Percentiles rank a stretch among this genome's conserved stretches.
phyloP scores from a whole-genome alignment of 2,113 vertebrate species.

The Thryonomys swinderianus region DNA sequence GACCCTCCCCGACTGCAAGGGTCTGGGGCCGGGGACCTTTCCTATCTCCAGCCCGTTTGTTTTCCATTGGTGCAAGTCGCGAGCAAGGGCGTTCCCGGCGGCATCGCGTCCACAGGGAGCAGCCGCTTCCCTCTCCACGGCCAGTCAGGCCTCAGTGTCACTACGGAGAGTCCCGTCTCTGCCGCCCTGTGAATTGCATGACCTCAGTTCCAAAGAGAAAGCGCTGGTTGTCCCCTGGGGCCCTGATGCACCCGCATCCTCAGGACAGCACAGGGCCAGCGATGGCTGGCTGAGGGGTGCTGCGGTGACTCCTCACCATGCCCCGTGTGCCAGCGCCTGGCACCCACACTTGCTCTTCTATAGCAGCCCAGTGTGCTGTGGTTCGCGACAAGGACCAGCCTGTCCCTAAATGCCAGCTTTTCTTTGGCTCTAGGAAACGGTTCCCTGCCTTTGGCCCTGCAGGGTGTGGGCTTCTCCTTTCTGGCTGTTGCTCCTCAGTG shows the following conservation, averaged over 20 bases:
- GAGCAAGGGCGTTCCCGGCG: slow-evolving; percentile 92
- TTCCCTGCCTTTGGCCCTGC: not conserved
- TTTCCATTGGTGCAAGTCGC: slow-evolving; percentile 92
- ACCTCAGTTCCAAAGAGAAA: not conserved
- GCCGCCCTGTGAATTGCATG: not conserved
- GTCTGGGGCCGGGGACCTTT: slow-evolving; percentile 85
- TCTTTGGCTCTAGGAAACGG: not conserved
- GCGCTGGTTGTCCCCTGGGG: rapidly evolving
- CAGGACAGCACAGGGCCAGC: not conserved
- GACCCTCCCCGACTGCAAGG: slow-evolving; percentile 83
- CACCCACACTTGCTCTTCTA: rapidly evolving
- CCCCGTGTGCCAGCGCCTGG: not conserved
- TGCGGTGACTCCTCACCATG: not conserved
- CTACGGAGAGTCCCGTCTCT: slow-evolving; percentile 6
- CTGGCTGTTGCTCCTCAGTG: not conserved
- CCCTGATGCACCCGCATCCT: not conserved
- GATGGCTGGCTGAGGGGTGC: not conserved
- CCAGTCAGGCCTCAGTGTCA: not conserved
- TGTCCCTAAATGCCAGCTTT: not conserved
- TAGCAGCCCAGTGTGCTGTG: not conserved
- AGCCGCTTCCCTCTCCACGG: slow-evolving; percentile 7
- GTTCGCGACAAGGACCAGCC: not conserved
- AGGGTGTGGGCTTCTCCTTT: rapidly evolving
- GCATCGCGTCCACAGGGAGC: slow-evolving; percentile 93
- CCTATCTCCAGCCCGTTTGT: slow-evolving; percentile 84